Percentiles rank a stretch among this genome's conserved stretches.
Evolutionary conservation across 2,888 invertebrate genomes (phyloP).

Genomic region (Falcaria lacertinaria): DNA sequence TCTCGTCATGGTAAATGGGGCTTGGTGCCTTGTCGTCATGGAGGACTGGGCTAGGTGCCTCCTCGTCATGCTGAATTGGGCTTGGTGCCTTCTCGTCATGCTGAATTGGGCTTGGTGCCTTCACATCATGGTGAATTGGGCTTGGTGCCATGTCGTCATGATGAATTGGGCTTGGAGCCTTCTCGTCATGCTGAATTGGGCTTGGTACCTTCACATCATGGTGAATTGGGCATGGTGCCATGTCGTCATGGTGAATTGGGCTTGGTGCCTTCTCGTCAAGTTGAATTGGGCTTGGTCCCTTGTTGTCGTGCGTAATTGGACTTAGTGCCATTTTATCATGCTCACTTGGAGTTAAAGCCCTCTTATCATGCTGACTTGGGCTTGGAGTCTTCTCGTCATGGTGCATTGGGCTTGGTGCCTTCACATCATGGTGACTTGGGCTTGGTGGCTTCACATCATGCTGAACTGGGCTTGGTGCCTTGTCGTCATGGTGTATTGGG

Average conservation of each 20-base stretch:
- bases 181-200: conserved; percentile 1
- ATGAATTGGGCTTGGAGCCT: background rate
- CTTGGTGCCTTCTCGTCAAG: conserved; percentile 3
- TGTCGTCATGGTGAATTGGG: conserved; percentile 3
- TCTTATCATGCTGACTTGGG: no score
- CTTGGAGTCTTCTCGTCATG: background rate
- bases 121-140: background rate
- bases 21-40: conserved; percentile 7
- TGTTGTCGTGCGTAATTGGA: conserved; percentile 2
- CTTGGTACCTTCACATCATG: background rate
- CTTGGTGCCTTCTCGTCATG: background rate
- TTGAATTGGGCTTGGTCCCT: conserved; percentile 5
- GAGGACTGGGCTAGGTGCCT: background rate
- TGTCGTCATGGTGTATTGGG: no score
- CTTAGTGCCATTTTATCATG: conserved; percentile 9
- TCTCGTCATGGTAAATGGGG: conserved; percentile 1
- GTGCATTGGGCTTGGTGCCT: background rate
- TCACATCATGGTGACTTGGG: background rate
- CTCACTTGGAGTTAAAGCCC: no score
- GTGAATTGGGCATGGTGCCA: background rate
- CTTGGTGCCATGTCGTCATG: background rate
- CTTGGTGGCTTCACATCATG: conserved; percentile 5
- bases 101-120: background rate
- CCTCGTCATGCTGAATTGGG: background rate
- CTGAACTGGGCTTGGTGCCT: conserved; percentile 1